Percentiles rank a stretch among this genome's conserved stretches.
phyloP scores from a whole-genome alignment of 2,113 vertebrate genomes.

The Ailurus styani region DNA sequence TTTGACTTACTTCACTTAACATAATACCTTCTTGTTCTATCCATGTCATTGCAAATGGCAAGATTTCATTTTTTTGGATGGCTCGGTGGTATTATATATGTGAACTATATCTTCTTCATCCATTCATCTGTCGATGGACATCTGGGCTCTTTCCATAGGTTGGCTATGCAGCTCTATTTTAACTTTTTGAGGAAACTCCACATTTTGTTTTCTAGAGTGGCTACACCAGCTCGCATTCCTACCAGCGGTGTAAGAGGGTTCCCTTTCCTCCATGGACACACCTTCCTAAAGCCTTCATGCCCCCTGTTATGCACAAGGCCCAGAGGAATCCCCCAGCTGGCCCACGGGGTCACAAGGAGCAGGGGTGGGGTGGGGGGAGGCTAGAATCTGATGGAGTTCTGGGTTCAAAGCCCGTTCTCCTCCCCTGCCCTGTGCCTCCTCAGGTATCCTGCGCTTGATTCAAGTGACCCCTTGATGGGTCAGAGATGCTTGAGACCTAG shows the following conservation, averaged over 20 bases:
- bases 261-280: background rate
- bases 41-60: no score
- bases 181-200: background rate
- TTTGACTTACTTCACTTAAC: no score
- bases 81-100: no score
- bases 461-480: background rate
- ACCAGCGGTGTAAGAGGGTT: background rate
- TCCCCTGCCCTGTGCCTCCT: background rate
- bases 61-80: no score
- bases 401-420: background rate
- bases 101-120: no score
- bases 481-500: background rate
- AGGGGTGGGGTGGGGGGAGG: background rate
- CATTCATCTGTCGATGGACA: no score
- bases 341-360: background rate
- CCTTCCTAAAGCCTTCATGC: background rate
- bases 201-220: background rate
- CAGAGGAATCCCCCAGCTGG: no score
- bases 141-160: no score
- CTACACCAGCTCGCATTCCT: background rate
- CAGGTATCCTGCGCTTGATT: background rate
- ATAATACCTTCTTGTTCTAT: no score
- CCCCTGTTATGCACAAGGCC: accelerated
- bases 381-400: background rate
- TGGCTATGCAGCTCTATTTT: background rate